Evolutionary conservation across 2,888 invertebrate genomes (phyloP).

Genomic region (Limnephilus marmoratus): DNA sequence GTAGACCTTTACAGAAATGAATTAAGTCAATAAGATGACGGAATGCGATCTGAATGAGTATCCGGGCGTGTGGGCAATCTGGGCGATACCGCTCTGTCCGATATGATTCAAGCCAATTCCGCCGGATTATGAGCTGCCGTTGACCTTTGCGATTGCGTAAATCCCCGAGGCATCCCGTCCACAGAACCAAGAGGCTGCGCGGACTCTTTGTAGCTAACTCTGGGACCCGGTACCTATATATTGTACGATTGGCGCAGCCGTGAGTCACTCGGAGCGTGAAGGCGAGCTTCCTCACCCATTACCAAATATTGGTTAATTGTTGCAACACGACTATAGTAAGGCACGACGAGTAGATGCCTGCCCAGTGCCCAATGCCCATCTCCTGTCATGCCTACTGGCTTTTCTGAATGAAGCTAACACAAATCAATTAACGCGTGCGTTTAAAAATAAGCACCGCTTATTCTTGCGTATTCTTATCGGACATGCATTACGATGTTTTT

Average conservation of each 20-base stretch:
- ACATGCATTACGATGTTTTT: background rate
- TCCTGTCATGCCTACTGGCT: background rate
- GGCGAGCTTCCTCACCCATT: constrained; percentile 42
- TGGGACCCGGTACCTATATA: no score
- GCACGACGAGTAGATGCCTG: background rate
- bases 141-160: constrained; percentile 19
- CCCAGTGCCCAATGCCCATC: background rate
- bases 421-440: background rate
- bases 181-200: background rate
- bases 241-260: no score
- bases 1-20: background rate
- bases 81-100: background rate
- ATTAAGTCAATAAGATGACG: background rate
- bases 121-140: constrained; percentile 3
- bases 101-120: background rate
- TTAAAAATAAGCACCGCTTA: background rate
- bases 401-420: background rate
- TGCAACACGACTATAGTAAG: constrained; percentile 12
- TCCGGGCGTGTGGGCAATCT: background rate
- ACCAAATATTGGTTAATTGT: constrained; percentile 35
- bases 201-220: background rate
- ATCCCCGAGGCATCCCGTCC: background rate
- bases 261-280: constrained; percentile 34
- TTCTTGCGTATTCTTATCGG: background rate
- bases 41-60: background rate